Evolutionary conservation across 2,888 invertebrate genomes (phyloP), one percentile per base, ranked within the genome.

Genomic region (Enchytraeus crypticus): DNA sequence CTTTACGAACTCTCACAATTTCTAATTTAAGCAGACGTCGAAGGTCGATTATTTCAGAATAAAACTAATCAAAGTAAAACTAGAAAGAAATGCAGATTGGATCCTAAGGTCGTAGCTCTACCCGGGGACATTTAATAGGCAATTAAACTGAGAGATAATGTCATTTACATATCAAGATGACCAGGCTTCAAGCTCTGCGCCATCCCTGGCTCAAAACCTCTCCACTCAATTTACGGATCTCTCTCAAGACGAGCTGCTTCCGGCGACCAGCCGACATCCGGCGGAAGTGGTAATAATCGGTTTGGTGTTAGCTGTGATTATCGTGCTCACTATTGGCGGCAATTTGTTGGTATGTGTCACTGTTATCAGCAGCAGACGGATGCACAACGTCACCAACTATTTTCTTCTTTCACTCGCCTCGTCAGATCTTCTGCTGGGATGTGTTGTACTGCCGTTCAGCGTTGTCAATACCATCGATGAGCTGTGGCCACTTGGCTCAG

Each of bases 261-360:
- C 30, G 14, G 0, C 32, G 0, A 29, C 2, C 26, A 30, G 1
- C n/a, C 51, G 64, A 14, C 32, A 49, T 8, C 18, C 59, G 47
- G 26, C 46, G n/a, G 63, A 60, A 23, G 29, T 66, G 51, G 55
- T 67, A 23, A 26, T 58, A 43, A 33, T 67, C 26, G 66, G 64
- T 5, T 3, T 59, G 26, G 33, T 67, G 18, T 60, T 67, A 11
- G 61, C 51, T 3, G 3, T 43, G 21, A 53, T 67, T 32, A 62
- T 63, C 26, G 23, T 65, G 21, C 54, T 65, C 23, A 65, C 64
- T 21, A 59, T 67, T 23, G 53, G 65, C 38, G 68, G 68, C 11
- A 68, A 68, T 51, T 56, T 66, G 26, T 56, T 68, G 30, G 68
- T 68, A 8, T 60, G 61, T 53, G 60, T 67, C 26, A 65, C 66